Percentiles rank a stretch among this genome's conserved stretches.
phyloP scores from a whole-genome alignment of 2,113 vertebrate genomes.

The Ciconia stormi region DNA sequence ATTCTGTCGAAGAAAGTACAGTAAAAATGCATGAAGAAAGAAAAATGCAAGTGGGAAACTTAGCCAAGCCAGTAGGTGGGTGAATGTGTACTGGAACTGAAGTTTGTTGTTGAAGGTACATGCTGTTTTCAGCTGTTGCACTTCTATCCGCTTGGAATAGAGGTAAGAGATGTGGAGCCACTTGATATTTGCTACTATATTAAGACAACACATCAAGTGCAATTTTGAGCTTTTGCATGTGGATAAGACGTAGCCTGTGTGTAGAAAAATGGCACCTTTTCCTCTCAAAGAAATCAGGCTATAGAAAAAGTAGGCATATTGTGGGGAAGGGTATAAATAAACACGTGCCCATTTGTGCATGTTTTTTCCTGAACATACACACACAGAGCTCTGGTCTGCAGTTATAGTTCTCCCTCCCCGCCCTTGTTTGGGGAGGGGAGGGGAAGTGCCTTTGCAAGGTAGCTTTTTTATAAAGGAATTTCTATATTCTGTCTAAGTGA shows the following conservation, averaged over 20 bases:
- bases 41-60: background rate
- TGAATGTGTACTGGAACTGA: background rate
- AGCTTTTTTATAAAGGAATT: background rate
- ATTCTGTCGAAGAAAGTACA: background rate
- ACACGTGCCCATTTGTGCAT: background rate
- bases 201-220: background rate
- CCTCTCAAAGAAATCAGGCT: background rate
- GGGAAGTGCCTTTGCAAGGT: background rate
- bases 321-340: background rate
- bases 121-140: background rate
- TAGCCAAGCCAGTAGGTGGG: background rate
- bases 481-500: background rate
- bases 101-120: background rate
- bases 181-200: background rate
- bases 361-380: background rate
- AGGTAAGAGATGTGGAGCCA: background rate
- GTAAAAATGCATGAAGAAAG: background rate
- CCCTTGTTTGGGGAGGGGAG: background rate
- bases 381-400: background rate
- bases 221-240: background rate
- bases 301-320: background rate
- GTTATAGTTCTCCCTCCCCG: background rate
- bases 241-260: background rate
- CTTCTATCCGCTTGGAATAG: background rate
- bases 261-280: background rate